Evolutionary conservation across 2,113 vertebrate genomes (phyloP).

Genomic region (Neopipo cinnamomea): DNA sequence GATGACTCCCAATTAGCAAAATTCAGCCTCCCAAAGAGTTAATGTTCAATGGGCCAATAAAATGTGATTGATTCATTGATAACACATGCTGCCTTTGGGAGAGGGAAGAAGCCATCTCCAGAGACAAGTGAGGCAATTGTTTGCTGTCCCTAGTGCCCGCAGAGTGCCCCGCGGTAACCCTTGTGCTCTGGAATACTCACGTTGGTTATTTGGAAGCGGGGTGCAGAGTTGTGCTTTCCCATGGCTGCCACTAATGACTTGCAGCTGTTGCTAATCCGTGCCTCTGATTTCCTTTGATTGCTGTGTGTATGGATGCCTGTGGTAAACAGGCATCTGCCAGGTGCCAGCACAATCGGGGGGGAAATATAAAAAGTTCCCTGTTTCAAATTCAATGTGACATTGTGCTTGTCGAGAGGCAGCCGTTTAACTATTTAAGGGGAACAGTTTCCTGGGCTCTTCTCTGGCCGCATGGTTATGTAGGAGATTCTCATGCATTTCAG

Average conservation of each 20-base stretch:
- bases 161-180: slow-evolving; percentile 77
- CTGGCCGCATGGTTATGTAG: slow-evolving; percentile 70
- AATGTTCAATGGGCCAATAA: background rate
- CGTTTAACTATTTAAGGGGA: slow-evolving; percentile 81
- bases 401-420: slow-evolving; percentile 79
- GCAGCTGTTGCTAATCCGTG: slow-evolving; percentile 86
- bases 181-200: slow-evolving; percentile 74
- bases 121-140: slow-evolving; percentile 81
- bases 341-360: slow-evolving; percentile 83
- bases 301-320: slow-evolving; percentile 86
- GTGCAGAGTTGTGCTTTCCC: slow-evolving; percentile 82
- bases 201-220: slow-evolving; percentile 80
- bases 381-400: slow-evolving; percentile 87
- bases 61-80: slow-evolving; percentile 49
- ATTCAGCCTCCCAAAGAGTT: slow-evolving; percentile 11
- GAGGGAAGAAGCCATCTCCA: slow-evolving; percentile 43
- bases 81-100: slow-evolving; percentile 2
- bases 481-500: slow-evolving; percentile 45
- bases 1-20: background rate
- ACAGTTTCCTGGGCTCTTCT: slow-evolving; percentile 70
- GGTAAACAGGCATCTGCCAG: slow-evolving; percentile 87
- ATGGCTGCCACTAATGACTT: slow-evolving; percentile 86
- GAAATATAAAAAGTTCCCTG: slow-evolving; percentile 85
- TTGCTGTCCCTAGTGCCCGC: slow-evolving; percentile 63
- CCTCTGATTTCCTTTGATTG: slow-evolving; percentile 86